phyloP scores from a whole-genome alignment of 2,797 vertebrate species.

The Lophotriccus pileatus region DNA sequence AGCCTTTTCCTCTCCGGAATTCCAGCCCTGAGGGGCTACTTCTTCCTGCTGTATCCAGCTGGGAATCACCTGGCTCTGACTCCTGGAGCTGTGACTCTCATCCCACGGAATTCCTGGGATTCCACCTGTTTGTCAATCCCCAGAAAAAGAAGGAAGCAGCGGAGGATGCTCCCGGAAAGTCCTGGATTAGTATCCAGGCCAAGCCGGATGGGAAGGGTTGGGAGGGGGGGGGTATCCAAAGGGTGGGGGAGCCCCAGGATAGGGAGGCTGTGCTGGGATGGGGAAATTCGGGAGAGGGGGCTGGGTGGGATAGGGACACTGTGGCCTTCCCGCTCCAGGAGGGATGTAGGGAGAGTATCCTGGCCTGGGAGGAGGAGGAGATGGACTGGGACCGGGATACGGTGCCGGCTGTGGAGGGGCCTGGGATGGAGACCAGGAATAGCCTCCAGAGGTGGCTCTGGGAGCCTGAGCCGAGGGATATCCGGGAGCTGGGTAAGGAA shows the following conservation, averaged over 20 bases:
- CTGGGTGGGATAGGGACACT: slow-evolving; percentile 84
- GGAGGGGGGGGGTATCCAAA: slow-evolving; percentile 59
- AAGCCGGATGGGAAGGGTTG: slow-evolving; percentile 47
- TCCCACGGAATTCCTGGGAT: neutral
- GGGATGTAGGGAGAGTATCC: slow-evolving; percentile 61
- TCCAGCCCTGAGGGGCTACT: neutral
- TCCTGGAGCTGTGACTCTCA: neutral
- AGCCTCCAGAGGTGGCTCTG: neutral
- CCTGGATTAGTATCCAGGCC: slow-evolving; percentile 68
- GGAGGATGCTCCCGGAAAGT: neutral
- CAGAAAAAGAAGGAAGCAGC: neutral
- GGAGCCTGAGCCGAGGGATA: neutral
- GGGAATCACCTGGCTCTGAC: neutral
- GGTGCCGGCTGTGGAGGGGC: neutral
- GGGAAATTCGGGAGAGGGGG: slow-evolving; percentile 76
- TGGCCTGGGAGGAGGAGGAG: neutral
- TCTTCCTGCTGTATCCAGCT: neutral
- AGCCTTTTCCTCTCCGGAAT: neutral
- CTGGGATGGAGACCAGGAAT: slow-evolving; percentile 72
- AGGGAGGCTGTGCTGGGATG: slow-evolving; percentile 22
- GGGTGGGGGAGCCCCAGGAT: neutral
- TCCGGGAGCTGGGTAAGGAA: slow-evolving; percentile 15
- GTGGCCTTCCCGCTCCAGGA: neutral
- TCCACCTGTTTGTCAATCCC: neutral
- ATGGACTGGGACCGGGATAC: neutral